A percentile compares a stretch with the other conserved stretches of the same genome.
phyloP scores from a whole-genome alignment of 2,113 vertebrate genomes.

The Trichomycterus rosablanca region DNA sequence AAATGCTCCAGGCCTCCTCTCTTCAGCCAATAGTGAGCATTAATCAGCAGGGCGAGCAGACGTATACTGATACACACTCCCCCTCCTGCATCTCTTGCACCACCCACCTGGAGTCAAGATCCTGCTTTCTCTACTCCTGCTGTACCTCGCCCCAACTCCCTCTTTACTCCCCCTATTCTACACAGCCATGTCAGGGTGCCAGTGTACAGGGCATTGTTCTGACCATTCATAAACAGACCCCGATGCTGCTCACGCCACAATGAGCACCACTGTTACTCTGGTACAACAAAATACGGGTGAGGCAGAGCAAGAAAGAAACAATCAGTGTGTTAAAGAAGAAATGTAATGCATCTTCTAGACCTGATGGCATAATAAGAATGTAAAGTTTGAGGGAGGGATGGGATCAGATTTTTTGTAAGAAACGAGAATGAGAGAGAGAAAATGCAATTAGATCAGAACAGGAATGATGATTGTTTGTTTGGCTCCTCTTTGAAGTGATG shows the following conservation, averaged over 20 bases:
- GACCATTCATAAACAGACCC: slow-evolving; percentile 69
- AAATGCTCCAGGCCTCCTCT: slow-evolving; percentile 12
- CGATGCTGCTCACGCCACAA: slow-evolving; percentile 54
- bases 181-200: slow-evolving; percentile 59
- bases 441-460: slow-evolving; percentile 2
- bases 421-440: slow-evolving; percentile 5
- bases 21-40: slow-evolving; percentile 29
- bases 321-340: slow-evolving; percentile 9
- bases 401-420: not conserved
- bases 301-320: slow-evolving; percentile 43
- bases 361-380: slow-evolving; percentile 44
- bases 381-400: not conserved
- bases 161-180: slow-evolving; percentile 51
- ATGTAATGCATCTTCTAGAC: slow-evolving; percentile 34
- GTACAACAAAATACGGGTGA: slow-evolving; percentile 53
- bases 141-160: slow-evolving; percentile 69
- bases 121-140: too few relatives aligned
- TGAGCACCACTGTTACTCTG: slow-evolving; percentile 58
- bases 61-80: slow-evolving; percentile 21
- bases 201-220: slow-evolving; percentile 70
- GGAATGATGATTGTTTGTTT: slow-evolving; percentile 13
- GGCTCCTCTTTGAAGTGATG: not conserved
- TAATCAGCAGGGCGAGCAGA: slow-evolving; percentile 37
- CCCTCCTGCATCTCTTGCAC: slow-evolving; percentile 10
- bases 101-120: slow-evolving; percentile 34